These are phyloP conservation scores for Karalla daura DNA, from an alignment of 2,797 vertebrate genomes.

Conservation along the genomic window DNA sequence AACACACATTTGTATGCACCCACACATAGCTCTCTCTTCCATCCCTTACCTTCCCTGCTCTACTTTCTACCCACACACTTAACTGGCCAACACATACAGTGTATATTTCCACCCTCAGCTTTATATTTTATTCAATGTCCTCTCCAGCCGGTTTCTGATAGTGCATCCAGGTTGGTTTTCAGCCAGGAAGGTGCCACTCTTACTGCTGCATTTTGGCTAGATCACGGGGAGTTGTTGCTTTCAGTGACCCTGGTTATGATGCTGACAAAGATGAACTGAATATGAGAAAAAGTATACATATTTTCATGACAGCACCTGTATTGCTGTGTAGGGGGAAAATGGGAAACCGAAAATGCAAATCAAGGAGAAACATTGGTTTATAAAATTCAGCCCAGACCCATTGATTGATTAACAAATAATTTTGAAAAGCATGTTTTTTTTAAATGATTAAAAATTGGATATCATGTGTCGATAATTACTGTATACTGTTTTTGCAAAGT, in stretches of 20 bases:
- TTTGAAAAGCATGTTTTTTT: background rate
- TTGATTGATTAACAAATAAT: slow-evolving; percentile 6
- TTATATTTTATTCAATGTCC: slow-evolving; percentile 71
- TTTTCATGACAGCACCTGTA: slow-evolving; percentile 55
- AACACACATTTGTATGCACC: slow-evolving; percentile 50
- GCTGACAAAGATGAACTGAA: slow-evolving; percentile 60
- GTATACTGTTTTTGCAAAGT: too few species aligned
- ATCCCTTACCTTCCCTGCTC: slow-evolving; percentile 31
- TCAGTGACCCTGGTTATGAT: slow-evolving; percentile 54
- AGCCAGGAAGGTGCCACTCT: slow-evolving; percentile 56
- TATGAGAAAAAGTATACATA: slow-evolving; percentile 45
- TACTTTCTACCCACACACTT: slow-evolving; percentile 43
- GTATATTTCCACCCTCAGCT: slow-evolving; percentile 46
- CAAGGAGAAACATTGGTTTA: slow-evolving; percentile 29
- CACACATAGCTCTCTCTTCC: slow-evolving; percentile 27
- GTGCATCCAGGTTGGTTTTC: slow-evolving; percentile 60
- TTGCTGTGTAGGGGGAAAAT: slow-evolving; percentile 25
- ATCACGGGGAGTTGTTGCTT: slow-evolving; percentile 40
- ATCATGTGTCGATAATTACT: background rate
- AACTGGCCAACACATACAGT: slow-evolving; percentile 38
- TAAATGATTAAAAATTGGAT: background rate
- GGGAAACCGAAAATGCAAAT: slow-evolving; percentile 19
- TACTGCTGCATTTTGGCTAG: slow-evolving; percentile 42
- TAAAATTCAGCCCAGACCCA: background rate
- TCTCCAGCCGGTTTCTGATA: slow-evolving; percentile 54